Conservation (phyloP, 2,888 invertebrate species). For the Lissocephala sabroskyi region DNA sequence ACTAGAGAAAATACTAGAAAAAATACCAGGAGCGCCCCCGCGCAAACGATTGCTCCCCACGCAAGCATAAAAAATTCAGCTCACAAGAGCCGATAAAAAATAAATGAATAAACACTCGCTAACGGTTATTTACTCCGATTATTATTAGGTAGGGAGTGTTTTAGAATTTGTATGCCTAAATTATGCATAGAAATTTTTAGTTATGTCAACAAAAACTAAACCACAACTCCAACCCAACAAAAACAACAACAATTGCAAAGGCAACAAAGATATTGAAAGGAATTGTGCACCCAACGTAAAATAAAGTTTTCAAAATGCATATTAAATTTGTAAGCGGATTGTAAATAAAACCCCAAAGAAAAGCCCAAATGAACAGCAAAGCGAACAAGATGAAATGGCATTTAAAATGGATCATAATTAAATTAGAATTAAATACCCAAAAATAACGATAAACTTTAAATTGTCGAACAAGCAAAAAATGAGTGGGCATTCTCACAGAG, state of each 20-base stretch:
- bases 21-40: too few relatives aligned
- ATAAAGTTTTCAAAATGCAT: slow-evolving; percentile 13
- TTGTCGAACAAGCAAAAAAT: too few relatives aligned
- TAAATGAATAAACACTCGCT: slow-evolving; percentile 25
- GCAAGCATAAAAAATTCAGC: slow-evolving; percentile 9
- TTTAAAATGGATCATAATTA: too few relatives aligned
- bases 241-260: slow-evolving; percentile 1
- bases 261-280: slow-evolving; percentile 13
- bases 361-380: too few relatives aligned
- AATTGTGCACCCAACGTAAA: too few relatives aligned
- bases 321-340: slow-evolving; percentile 17
- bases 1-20: background rate
- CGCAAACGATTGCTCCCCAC: too few relatives aligned
- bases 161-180: slow-evolving; percentile 7
- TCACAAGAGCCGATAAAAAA: slow-evolving; percentile 24
- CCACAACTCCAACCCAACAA: too few relatives aligned
- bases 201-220: slow-evolving; percentile 11
- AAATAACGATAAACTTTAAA: too few relatives aligned
- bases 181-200: slow-evolving; percentile 15
- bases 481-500: too few relatives aligned
- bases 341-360: slow-evolving; percentile 12
- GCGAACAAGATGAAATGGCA: too few relatives aligned
- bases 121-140: slow-evolving; percentile 5
- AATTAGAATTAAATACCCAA: too few relatives aligned
- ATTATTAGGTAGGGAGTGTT: slow-evolving; percentile 3